Conservation (phyloP, 2,113 vertebrate species). For the Merops nubicus region DNA sequence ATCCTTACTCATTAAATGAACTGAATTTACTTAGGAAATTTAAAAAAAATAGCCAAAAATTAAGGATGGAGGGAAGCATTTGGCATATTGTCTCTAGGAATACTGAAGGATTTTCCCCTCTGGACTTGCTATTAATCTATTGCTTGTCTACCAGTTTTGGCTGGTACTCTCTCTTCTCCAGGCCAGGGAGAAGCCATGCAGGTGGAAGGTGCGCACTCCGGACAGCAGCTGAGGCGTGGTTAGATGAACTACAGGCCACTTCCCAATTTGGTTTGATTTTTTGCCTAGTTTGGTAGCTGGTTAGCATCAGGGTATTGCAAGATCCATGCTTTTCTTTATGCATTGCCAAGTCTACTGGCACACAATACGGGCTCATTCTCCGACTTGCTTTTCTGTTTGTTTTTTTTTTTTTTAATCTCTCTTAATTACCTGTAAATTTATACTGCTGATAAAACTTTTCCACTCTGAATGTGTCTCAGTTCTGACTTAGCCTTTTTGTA, state of each 20-base stretch:
- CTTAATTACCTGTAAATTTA: not conserved
- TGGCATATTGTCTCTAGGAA: not conserved
- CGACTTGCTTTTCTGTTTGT: not conserved
- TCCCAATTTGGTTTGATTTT: not conserved
- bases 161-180: not conserved
- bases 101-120: not conserved
- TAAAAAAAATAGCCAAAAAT: not conserved
- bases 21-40: not conserved
- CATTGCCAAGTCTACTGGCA: not conserved
- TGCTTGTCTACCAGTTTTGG: not conserved
- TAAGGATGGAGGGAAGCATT: not conserved
- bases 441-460: not conserved
- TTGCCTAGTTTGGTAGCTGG: not conserved
- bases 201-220: no score
- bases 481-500: not conserved
- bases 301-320: not conserved
- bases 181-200: not conserved
- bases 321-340: not conserved
- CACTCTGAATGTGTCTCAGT: not conserved
- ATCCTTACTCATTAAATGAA: not conserved
- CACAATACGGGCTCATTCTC: not conserved
- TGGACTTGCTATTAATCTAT: not conserved
- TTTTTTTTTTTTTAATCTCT: not conserved
- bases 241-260: not conserved
- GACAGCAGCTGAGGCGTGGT: not conserved